These are phyloP conservation scores for Drosophila paranaensis DNA, from an alignment of 2,888 invertebrate genomes.

Conservation along the genomic window DNA sequence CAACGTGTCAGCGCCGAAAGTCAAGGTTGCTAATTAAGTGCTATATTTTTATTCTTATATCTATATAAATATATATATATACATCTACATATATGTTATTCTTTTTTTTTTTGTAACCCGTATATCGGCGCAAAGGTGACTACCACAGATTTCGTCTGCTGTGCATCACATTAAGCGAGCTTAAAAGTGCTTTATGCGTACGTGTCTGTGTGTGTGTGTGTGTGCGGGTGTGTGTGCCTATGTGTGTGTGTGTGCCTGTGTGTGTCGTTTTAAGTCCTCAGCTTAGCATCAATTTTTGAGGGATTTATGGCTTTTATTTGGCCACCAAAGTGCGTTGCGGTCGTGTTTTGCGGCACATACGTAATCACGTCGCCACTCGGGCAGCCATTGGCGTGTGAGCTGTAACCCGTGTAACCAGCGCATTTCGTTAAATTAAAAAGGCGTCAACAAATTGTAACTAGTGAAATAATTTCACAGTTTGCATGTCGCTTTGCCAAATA, in stretches of 20 bases:
- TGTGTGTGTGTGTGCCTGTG: constrained; percentile 22
- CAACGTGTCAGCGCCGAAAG: constrained; percentile 49
- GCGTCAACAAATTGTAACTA: constrained; percentile 9
- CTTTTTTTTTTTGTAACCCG: constrained; percentile 27
- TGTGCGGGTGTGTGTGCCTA: constrained; percentile 2
- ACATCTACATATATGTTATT: neutral
- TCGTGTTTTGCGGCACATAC: constrained; percentile 42
- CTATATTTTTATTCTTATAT: constrained; percentile 37
- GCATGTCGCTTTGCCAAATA: constrained; percentile 37
- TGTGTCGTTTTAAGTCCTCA: constrained; percentile 63
- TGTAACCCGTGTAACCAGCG: constrained; percentile 2
- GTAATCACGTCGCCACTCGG: constrained; percentile 21
- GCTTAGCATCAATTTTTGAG: constrained; percentile 76
- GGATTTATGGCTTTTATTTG: constrained; percentile 63
- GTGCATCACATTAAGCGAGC: constrained; percentile 55
- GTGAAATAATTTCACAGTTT: constrained; percentile 2
- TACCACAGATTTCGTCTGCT: constrained; percentile 53
- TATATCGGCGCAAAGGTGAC: constrained; percentile 33
- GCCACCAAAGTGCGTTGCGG: constrained; percentile 47
- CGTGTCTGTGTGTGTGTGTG: constrained; percentile 35
- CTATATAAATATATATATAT: constrained; percentile 1
- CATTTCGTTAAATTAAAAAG: constrained; percentile 44
- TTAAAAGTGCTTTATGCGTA: constrained; percentile 52
- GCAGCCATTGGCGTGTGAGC: constrained; percentile 16
- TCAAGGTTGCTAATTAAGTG: constrained; percentile 79